Conservation (phyloP, 2,888 invertebrate genomes). For the Dendrolimus pini region DNA sequence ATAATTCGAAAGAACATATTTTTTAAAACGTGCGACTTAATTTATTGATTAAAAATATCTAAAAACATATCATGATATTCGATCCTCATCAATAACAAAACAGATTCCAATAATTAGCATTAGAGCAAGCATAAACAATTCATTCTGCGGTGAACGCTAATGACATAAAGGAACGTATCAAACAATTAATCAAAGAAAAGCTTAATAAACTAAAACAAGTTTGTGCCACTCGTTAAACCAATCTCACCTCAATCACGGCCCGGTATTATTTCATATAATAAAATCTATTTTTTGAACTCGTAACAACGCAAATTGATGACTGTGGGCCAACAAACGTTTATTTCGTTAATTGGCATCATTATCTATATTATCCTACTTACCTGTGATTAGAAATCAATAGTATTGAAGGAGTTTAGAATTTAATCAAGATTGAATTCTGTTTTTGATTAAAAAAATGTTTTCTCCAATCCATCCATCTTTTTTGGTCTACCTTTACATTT, state of each 20-base stretch:
- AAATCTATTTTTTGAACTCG: slow-evolving; percentile 21
- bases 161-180: slow-evolving; percentile 16
- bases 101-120: not conserved
- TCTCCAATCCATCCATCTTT: too few species aligned
- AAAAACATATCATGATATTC: not conserved
- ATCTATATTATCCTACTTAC: slow-evolving; percentile 5
- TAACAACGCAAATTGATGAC: slow-evolving; percentile 16
- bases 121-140: not conserved
- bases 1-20: too few species aligned
- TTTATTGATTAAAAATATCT: too few species aligned
- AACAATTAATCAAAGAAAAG: slow-evolving; percentile 31
- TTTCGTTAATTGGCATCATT: slow-evolving; percentile 9
- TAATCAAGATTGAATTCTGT: too few species aligned
- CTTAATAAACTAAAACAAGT: slow-evolving; percentile 27
- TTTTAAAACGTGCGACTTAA: too few species aligned
- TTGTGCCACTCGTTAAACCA: slow-evolving; percentile 24
- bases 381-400: slow-evolving; percentile 1
- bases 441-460: too few species aligned
- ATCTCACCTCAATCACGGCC: slow-evolving; percentile 19
- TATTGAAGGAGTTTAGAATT: too few species aligned
- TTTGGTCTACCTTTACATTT: too few species aligned
- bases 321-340: slow-evolving; percentile 16
- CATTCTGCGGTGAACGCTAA: slow-evolving; percentile 20
- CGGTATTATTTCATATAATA: slow-evolving; percentile 12
- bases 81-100: not conserved